Conservation (phyloP, 2,797 vertebrate genomes). For the Spondyliosoma cantharus region DNA sequence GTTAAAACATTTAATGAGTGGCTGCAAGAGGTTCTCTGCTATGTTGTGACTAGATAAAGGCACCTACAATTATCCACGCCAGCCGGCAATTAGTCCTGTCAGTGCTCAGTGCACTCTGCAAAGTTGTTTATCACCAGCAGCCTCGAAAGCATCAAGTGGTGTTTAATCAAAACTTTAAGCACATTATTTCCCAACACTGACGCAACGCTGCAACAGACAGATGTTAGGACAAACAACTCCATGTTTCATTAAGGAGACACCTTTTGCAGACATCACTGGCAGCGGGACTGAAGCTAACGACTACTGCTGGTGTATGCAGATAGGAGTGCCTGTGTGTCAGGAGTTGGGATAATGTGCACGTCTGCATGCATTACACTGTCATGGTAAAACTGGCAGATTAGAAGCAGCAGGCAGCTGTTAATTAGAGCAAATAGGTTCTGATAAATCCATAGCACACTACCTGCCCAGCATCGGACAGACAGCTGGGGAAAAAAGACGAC, state of each 20-base stretch:
- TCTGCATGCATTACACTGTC: neutral
- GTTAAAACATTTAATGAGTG: constrained; percentile 56
- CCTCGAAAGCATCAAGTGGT: constrained; percentile 47
- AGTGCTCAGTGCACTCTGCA: constrained; percentile 45
- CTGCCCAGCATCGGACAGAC: neutral
- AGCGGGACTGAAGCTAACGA: neutral
- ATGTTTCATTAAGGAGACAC: constrained; percentile 7
- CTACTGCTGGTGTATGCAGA: constrained; percentile 2
- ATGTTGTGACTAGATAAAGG: constrained; percentile 67
- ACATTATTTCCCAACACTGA: constrained; percentile 25
- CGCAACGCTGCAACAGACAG: neutral
- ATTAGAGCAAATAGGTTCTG: no score
- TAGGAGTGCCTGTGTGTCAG: neutral
- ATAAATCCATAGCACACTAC: no score
- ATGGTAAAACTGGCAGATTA: neutral
- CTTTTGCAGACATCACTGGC: neutral
- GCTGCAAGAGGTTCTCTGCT: constrained; percentile 58
- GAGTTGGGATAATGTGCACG: neutral
- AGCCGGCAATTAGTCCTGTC: constrained; percentile 75
- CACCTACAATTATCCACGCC: constrained; percentile 73
- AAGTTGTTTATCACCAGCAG: constrained; percentile 67
- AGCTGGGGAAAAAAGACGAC: neutral
- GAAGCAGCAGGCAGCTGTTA: no score
- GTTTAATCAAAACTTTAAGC: constrained; percentile 54
- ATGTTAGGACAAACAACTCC: constrained; percentile 13